These are phyloP conservation scores for Phaonia tiefii DNA, from an alignment of 2,888 invertebrate genomes.

Conservation along the genomic window DNA sequence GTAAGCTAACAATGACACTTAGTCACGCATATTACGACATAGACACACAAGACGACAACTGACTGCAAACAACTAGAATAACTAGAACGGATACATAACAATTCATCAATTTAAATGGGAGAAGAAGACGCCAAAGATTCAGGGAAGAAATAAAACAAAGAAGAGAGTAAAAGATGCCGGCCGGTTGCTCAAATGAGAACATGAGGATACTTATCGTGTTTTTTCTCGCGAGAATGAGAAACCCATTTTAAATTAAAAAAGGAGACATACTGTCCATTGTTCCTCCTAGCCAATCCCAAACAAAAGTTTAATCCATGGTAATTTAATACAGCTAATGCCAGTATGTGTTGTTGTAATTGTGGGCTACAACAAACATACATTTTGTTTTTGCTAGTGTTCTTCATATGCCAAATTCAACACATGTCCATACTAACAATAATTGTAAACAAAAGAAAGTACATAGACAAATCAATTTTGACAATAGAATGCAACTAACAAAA, in stretches of 20 bases:
- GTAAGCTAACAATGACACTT: conserved; percentile 50
- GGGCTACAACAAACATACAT: no score
- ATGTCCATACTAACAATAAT: no score
- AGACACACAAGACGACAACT: background rate
- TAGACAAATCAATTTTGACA: no score
- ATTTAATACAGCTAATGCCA: no score
- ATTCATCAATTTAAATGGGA: conserved; percentile 4
- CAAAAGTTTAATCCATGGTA: no score
- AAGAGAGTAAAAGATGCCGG: background rate
- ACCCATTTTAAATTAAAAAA: conserved; percentile 2
- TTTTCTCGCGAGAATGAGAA: background rate
- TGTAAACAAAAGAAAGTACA: no score
- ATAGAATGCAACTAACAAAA: no score
- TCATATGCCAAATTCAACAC: no score
- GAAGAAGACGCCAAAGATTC: background rate
- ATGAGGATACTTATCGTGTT: background rate
- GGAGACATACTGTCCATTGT: background rate
- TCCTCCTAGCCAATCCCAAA: background rate
- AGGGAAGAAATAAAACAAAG: background rate
- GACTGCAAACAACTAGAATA: background rate
- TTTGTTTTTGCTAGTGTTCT: no score
- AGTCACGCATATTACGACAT: conserved; percentile 43
- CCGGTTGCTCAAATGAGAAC: background rate
- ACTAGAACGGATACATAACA: background rate
- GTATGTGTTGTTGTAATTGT: no score